These are phyloP conservation scores for Zaprionus inermis DNA, from an alignment of 1,140 invertebrate genomes.

Conservation along the genomic window DNA sequence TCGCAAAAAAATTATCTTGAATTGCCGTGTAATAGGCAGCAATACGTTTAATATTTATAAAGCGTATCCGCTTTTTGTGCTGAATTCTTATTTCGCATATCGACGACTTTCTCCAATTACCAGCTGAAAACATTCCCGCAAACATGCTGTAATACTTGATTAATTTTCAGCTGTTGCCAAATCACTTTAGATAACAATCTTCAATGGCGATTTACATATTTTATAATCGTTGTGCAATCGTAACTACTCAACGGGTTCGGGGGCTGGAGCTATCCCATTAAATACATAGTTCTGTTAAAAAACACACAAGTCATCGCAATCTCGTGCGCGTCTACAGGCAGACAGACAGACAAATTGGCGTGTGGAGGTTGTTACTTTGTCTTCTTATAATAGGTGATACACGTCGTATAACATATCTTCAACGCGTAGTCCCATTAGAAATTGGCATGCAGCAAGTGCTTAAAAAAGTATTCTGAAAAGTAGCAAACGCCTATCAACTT, in stretches of 20 bases:
- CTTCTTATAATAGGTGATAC: background rate
- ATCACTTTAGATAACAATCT: constrained; percentile 8
- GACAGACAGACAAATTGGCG: background rate
- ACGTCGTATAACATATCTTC: constrained; percentile 11
- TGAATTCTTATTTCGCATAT: background rate
- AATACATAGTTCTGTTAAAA: background rate
- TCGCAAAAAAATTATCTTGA: background rate
- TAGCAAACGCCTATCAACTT: constrained; percentile 11
- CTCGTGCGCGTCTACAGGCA: background rate
- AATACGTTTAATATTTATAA: too few relatives aligned
- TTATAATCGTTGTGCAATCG: constrained; percentile 2
- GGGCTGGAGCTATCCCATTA: background rate
- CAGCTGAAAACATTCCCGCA: background rate
- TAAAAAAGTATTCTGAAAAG: constrained; percentile 3
- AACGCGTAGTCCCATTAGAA: background rate
- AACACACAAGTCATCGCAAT: background rate
- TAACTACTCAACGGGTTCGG: background rate
- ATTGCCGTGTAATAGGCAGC: too few relatives aligned
- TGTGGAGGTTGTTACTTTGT: background rate
- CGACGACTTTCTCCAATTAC: background rate
- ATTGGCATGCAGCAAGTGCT: constrained; percentile 4
- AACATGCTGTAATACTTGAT: background rate
- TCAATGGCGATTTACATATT: background rate
- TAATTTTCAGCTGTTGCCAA: background rate
- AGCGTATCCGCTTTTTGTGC: too few relatives aligned